Percentiles rank a stretch among this genome's conserved stretches.
Evolutionary conservation across 1,140 invertebrate species (phyloP).

Genomic region (Heliconius congener): DNA sequence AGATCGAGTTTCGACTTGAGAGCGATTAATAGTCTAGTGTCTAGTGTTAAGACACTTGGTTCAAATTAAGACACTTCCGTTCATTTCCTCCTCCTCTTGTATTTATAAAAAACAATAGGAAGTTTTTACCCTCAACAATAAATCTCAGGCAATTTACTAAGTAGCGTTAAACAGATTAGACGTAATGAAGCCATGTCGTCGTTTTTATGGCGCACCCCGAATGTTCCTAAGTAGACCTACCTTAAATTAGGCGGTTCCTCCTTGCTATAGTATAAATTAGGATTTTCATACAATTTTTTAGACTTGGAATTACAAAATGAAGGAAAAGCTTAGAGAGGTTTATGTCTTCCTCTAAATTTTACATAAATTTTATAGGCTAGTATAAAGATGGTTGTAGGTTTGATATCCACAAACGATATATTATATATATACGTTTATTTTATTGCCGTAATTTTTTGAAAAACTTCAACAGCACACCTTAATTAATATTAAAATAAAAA

Average conservation of each 20-base stretch:
- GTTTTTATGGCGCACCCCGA: background rate
- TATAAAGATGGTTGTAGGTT: background rate
- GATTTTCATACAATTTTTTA: background rate
- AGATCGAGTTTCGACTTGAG: too few relatives aligned
- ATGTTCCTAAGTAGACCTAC: background rate
- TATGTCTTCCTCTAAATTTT: too few relatives aligned
- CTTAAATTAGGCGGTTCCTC: background rate
- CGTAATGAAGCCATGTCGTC: slow-evolving; percentile 13
- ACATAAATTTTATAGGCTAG: background rate
- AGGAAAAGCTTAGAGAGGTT: background rate
- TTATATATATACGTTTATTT: background rate
- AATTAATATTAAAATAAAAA: background rate
- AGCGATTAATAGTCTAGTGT: too few relatives aligned
- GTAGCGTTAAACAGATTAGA: slow-evolving; percentile 20
- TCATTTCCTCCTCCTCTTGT: too few relatives aligned
- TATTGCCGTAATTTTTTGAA: background rate
- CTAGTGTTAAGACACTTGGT: too few relatives aligned
- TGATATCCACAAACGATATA: background rate
- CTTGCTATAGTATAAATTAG: background rate
- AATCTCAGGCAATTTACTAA: slow-evolving; percentile 1
- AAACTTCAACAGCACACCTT: background rate
- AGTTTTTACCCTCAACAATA: background rate
- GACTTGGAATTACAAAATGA: background rate
- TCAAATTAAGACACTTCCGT: too few relatives aligned
- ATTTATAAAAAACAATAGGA: background rate